These are phyloP conservation scores for Picathartes gymnocephalus DNA, from an alignment of 2,113 vertebrate species.

Conservation along the genomic window DNA sequence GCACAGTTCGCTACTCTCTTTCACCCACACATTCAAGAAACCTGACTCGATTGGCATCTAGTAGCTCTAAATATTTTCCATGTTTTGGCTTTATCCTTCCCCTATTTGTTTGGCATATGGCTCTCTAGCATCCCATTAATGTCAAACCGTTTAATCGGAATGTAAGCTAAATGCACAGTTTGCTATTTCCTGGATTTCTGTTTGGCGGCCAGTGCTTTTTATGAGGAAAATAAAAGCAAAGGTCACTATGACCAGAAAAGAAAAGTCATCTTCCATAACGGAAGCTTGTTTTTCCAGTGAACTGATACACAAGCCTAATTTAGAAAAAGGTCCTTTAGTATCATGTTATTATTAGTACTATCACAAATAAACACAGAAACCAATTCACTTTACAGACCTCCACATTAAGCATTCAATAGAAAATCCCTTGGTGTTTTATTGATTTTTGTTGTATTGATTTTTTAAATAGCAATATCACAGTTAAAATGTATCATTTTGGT, in stretches of 20 bases:
- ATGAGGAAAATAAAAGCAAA: slow-evolving; percentile 59
- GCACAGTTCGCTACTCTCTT: slow-evolving; percentile 49
- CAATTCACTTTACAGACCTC: slow-evolving; percentile 59
- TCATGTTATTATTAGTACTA: slow-evolving; percentile 58
- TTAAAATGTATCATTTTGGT: slow-evolving; percentile 41
- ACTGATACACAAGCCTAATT: slow-evolving; percentile 45
- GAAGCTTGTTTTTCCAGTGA: slow-evolving; percentile 48
- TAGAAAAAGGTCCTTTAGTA: slow-evolving; percentile 46
- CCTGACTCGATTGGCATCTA: slow-evolving; percentile 37
- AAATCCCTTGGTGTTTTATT: slow-evolving; percentile 46
- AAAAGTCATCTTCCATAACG: slow-evolving; percentile 36
- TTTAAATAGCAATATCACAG: slow-evolving; percentile 49
- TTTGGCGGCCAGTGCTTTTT: slow-evolving; percentile 16
- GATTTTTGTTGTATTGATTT: slow-evolving; percentile 61
- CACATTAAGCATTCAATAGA: slow-evolving; percentile 51
- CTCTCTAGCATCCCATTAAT: slow-evolving; percentile 42
- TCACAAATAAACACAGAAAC: slow-evolving; percentile 65
- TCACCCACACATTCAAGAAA: slow-evolving; percentile 58
- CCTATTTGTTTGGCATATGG: slow-evolving; percentile 19
- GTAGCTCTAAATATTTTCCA: slow-evolving; percentile 54
- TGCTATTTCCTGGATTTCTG: slow-evolving; percentile 52
- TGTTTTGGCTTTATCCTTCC: slow-evolving; percentile 37
- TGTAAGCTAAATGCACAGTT: slow-evolving; percentile 40
- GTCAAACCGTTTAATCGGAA: slow-evolving; percentile 14
- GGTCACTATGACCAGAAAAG: slow-evolving; percentile 46